Base-by-base conservation (phyloP, 2,797 vertebrate species). In the Crotalus adamanteus region DNA sequence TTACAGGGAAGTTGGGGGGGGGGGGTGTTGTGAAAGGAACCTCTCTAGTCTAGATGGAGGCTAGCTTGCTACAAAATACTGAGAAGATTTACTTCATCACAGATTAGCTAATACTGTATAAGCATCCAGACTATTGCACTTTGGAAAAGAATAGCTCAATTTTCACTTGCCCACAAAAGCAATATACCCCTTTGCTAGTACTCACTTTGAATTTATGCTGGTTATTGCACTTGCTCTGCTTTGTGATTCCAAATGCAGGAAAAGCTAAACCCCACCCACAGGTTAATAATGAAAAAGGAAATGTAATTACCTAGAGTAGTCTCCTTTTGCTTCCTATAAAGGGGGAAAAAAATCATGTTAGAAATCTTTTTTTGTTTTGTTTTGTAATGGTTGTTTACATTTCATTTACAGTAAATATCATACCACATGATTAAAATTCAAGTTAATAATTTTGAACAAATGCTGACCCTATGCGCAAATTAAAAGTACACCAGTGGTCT, bases 321-420 rank as follows among this genome's bases (percentile, higher is more conserved):
- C 98, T 93, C 99, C 99, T 97, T 98, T 99, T 73, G 98, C 98
- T 98, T 99, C 99, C 99, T 99, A 93, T 92, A 98, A 98, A 95
- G 94, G 95, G 92, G 95, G 69, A 65, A 94, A 94, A 31, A 96
- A 93, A 96, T 90, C 95, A 94, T 96, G 93, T 97, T 91, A 97
- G 94, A 96, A 94, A 31, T 53, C 92, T 91, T 0, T 87, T 88
- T 92, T 93, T 53, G 59, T 86, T 91, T 93, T 94, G 91, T 94
- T 94, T 57, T 85, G 12, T 83, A 95, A 91, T 94, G 69, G 89
- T 61, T 94, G 92, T 37, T 22, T 18, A 28, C n/a, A 28, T 60
- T 31, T 85, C 73, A 55, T 78, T 73, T 4, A 86, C 93, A 1
- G 9, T 53, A 53, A 9, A 53, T 53, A 53, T 8, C 9, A 95